Percentiles rank a stretch among this genome's conserved stretches.
phyloP scores from a whole-genome alignment of 2,797 vertebrate species.

The Lacerta agilis region DNA sequence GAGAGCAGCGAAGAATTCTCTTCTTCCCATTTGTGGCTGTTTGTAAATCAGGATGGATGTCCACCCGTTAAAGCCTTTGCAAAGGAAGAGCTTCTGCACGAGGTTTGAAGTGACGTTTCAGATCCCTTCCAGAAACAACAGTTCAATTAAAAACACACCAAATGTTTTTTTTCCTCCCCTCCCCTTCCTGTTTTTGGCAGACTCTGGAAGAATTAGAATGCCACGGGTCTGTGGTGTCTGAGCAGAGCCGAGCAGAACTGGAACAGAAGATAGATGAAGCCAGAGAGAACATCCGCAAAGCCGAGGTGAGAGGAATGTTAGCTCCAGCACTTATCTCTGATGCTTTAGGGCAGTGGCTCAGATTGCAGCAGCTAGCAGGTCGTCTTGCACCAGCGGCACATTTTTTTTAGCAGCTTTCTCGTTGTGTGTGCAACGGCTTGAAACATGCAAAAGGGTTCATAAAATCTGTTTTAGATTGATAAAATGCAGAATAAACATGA shows the following conservation, averaged over 20 bases:
- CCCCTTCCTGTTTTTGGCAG: constrained; percentile 70
- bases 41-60: not conserved
- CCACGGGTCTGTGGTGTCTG: constrained; percentile 86
- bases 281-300: constrained; percentile 93
- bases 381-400: not conserved
- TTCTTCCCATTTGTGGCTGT: not conserved
- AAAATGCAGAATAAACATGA: not conserved
- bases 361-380: not conserved
- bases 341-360: not conserved
- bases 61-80: not conserved
- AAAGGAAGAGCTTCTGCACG: too few species aligned
- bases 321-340: not conserved
- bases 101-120: not conserved
- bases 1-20: not conserved
- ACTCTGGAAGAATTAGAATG: constrained; percentile 91
- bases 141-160: not conserved
- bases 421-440: not conserved
- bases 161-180: not conserved
- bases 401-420: not conserved
- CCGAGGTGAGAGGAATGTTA: constrained; percentile 83
- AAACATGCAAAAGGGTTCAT: not conserved
- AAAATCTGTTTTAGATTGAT: not conserved
- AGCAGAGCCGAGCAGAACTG: constrained; percentile 89
- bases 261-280: constrained; percentile 95
- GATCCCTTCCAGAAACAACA: not conserved